A percentile compares a stretch with the other conserved stretches of the same genome.
These are phyloP conservation scores for Augochlorella aurata DNA, from an alignment of 2,888 invertebrate species.

Conservation along the genomic window DNA sequence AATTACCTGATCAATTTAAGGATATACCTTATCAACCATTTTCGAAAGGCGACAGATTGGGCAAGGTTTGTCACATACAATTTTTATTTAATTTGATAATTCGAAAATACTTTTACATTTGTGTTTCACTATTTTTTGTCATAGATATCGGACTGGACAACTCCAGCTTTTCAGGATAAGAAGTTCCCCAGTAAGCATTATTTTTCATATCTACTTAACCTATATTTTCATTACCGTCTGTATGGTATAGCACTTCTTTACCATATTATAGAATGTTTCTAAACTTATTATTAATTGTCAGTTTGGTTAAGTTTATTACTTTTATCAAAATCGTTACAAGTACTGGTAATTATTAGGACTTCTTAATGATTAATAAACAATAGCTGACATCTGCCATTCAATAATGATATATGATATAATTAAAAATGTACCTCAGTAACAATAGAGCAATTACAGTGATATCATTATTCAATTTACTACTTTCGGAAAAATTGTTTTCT, in stretches of 20 bases:
- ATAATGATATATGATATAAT: too few relatives aligned
- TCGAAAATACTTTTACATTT: constrained; percentile 18
- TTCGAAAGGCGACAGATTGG: constrained; percentile 98
- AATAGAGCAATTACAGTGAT: too few relatives aligned
- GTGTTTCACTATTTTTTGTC: constrained; percentile 15
- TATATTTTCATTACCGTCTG: not conserved
- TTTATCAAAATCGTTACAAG: not conserved
- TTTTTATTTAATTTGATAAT: not conserved
- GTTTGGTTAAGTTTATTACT: not conserved
- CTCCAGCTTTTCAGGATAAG: constrained; percentile 94
- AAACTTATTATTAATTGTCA: not conserved
- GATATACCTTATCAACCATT: constrained; percentile 99
- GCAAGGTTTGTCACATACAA: constrained; percentile 87
- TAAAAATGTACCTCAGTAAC: too few relatives aligned
- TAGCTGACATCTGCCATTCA: not conserved
- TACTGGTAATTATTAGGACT: not conserved
- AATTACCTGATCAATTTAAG: constrained; percentile 95
- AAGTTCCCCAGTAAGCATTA: constrained; percentile 92
- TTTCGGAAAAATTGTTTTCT: too few relatives aligned
- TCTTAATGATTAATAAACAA: not conserved
- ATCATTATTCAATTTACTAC: too few relatives aligned
- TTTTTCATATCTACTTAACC: constrained; percentile 17
- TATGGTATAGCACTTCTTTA: not conserved
- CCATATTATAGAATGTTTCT: not conserved
- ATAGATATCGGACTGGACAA: constrained; percentile 97